These are phyloP conservation scores for Coccyzus lansbergi DNA, from an alignment of 2,797 vertebrate species.

Conservation along the genomic window DNA sequence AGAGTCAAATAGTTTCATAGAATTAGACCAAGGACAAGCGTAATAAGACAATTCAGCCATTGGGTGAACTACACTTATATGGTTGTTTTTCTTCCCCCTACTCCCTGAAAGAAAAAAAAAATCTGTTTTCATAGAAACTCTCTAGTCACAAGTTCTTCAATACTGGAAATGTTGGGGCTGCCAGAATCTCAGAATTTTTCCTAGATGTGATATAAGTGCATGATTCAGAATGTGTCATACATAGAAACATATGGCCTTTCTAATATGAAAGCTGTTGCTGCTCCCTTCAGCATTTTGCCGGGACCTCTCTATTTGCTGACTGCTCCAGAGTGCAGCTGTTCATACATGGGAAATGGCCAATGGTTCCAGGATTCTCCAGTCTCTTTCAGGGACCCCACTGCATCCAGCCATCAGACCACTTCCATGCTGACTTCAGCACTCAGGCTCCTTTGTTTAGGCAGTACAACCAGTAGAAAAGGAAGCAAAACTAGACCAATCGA, in stretches of 20 bases:
- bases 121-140: neutral
- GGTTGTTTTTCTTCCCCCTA: rapidly evolving
- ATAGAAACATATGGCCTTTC: slow-evolving; percentile 1
- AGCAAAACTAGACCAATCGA: neutral
- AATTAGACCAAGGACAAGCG: neutral
- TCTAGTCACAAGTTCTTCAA: neutral
- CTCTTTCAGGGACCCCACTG: neutral
- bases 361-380: rapidly evolving
- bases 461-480: neutral
- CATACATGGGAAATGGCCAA: neutral
- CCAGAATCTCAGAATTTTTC: neutral
- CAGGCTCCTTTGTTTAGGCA: neutral
- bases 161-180: neutral
- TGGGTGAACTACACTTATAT: neutral
- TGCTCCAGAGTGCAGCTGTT: neutral
- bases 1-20: neutral
- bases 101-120: neutral
- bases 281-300: neutral
- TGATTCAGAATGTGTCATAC: neutral
- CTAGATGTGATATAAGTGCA: neutral
- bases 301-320: neutral
- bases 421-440: neutral
- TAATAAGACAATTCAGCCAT: neutral
- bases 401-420: neutral
- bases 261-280: neutral